phyloP scores from a whole-genome alignment of 2,888 invertebrate genomes.

The Elegia similella region DNA sequence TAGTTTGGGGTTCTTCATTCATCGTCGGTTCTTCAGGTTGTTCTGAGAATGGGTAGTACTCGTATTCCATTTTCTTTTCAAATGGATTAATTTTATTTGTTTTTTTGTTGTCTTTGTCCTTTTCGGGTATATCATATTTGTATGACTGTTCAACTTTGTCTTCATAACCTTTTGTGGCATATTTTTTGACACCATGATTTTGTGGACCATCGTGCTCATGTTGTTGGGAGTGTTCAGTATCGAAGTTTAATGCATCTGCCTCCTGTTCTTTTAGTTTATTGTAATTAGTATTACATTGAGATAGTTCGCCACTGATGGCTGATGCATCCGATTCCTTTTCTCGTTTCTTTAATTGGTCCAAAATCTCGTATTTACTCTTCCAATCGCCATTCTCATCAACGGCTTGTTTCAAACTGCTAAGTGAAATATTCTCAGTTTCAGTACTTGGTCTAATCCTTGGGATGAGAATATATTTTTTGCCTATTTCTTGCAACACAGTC shows the following conservation, averaged over 20 bases:
- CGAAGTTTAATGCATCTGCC: neutral
- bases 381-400: slow-evolving; percentile 51
- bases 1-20: slow-evolving; percentile 3
- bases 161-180: neutral
- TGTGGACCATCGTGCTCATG: neutral
- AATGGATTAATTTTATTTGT: slow-evolving; percentile 20
- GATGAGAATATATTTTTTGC: slow-evolving; percentile 68
- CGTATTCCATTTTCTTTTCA: slow-evolving; percentile 13
- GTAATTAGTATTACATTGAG: neutral
- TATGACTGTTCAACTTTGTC: slow-evolving; percentile 16
- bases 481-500: slow-evolving; percentile 56
- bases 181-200: neutral
- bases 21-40: neutral
- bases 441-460: slow-evolving; percentile 47
- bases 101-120: slow-evolving; percentile 28
- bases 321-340: slow-evolving; percentile 37
- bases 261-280: neutral
- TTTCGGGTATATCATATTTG: slow-evolving; percentile 39
- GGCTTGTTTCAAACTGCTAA: slow-evolving; percentile 27
- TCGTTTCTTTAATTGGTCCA: slow-evolving; percentile 56
- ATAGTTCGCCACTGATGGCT: neutral
- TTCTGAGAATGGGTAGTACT: neutral
- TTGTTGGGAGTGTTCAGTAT: neutral
- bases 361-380: slow-evolving; percentile 72
- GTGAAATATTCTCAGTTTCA: slow-evolving; percentile 26